A percentile compares a stretch with the other conserved stretches of the same genome.
These are phyloP conservation scores for Drosophila nr. fundita DNA, from an alignment of 2,888 invertebrate species.

Conservation along the genomic window DNA sequence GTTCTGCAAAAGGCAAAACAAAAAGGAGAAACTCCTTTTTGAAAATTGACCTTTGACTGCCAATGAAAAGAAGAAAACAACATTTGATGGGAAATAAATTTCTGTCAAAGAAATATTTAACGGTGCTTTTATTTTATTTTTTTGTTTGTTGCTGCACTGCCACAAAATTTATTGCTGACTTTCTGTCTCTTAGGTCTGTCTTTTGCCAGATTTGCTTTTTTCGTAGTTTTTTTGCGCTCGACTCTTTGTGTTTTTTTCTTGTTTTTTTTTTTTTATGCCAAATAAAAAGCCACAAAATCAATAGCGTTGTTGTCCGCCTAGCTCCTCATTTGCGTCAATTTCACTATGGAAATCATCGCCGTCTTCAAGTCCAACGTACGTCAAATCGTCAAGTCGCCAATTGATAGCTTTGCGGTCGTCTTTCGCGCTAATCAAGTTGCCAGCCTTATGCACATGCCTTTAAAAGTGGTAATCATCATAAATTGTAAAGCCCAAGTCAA, in stretches of 20 bases:
- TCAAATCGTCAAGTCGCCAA: constrained; percentile 33
- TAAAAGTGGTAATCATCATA: constrained; percentile 72
- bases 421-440: constrained; percentile 67
- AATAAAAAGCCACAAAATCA: constrained; percentile 66
- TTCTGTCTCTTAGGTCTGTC: constrained; percentile 13
- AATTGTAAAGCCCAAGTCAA: constrained; percentile 65
- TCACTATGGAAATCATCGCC: constrained; percentile 61
- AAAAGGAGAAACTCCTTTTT: constrained; percentile 29
- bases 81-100: constrained; percentile 65
- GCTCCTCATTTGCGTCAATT: constrained; percentile 64
- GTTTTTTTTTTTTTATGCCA: constrained; percentile 19
- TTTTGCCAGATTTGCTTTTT: constrained; percentile 11
- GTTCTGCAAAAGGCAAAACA: constrained; percentile 65
- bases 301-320: constrained; percentile 51
- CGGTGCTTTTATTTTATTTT: constrained; percentile 16
- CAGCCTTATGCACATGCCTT: constrained; percentile 31
- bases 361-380: constrained; percentile 29
- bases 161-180: constrained; percentile 47
- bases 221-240: background rate
- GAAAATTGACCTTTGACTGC: constrained; percentile 41
- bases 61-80: constrained; percentile 15
- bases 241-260: constrained; percentile 6
- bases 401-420: constrained; percentile 35
- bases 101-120: constrained; percentile 37
- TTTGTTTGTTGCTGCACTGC: constrained; percentile 15